A percentile compares a stretch with the other conserved stretches of the same genome.
These are phyloP conservation scores for Trinorchestia longiramus DNA, from an alignment of 1,140 invertebrate species.

Conservation along the genomic window DNA sequence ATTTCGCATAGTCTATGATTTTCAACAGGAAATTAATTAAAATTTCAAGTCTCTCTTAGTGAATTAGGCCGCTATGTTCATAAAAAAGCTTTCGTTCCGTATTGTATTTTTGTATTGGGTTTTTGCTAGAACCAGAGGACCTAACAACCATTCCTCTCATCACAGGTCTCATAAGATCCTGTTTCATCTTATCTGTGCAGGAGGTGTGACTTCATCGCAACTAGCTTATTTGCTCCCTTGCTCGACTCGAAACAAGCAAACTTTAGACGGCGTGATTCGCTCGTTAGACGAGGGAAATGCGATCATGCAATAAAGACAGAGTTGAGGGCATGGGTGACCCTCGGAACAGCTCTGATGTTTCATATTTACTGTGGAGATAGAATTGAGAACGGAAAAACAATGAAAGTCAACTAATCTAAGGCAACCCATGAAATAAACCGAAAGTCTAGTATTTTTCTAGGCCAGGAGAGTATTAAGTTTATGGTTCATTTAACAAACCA, in stretches of 20 bases:
- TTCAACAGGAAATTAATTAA: background rate
- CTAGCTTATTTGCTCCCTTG: background rate
- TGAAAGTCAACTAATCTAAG: too few species aligned
- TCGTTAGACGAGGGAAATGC: background rate
- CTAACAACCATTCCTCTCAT: background rate
- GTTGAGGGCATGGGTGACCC: background rate
- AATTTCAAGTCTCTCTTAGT: background rate
- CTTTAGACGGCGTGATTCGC: constrained; percentile 6
- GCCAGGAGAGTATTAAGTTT: too few species aligned
- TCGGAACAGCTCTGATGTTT: background rate
- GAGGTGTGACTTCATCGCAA: background rate
- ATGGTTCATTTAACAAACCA: too few species aligned
- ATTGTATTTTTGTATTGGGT: background rate
- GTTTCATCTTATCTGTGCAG: background rate
- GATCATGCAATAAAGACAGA: background rate
- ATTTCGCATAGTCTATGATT: background rate
- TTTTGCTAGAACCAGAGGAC: background rate
- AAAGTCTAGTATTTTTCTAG: too few species aligned
- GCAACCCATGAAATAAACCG: too few species aligned
- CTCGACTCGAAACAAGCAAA: constrained; percentile 1
- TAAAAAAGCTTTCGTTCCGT: background rate
- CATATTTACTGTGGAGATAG: background rate
- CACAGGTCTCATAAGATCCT: background rate
- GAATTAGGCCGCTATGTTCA: background rate
- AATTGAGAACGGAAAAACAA: background rate